phyloP scores from a whole-genome alignment of 2,113 vertebrate species.

The Gymnarchus niloticus region DNA sequence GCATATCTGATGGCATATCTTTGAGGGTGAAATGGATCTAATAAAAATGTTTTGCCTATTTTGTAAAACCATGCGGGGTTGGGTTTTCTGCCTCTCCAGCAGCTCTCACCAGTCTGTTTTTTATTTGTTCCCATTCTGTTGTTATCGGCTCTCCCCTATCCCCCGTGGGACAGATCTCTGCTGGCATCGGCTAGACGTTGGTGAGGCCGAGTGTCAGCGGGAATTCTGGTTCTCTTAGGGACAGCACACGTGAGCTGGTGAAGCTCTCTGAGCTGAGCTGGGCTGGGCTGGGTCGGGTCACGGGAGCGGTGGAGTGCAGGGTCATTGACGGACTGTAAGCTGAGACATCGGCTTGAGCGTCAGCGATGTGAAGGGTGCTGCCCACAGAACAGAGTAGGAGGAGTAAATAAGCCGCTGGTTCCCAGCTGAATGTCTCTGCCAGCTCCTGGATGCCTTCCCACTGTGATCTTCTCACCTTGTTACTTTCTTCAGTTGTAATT shows the following conservation, averaged over 20 bases:
- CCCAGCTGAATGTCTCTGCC: background rate
- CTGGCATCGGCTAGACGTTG: background rate
- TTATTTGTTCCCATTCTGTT: background rate
- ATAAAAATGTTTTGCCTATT: slow-evolving; percentile 2
- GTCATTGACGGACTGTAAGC: background rate
- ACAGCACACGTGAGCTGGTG: background rate
- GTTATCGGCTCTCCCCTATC: background rate
- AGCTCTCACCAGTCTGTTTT: background rate
- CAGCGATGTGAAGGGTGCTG: too few species aligned
- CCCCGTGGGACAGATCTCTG: background rate
- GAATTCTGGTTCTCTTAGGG: background rate
- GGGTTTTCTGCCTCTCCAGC: background rate
- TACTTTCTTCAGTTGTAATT: too few species aligned
- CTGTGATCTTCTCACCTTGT: background rate
- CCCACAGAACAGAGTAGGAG: too few species aligned
- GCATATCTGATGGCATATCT: slow-evolving; percentile 44
- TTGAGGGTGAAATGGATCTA: slow-evolving; percentile 46
- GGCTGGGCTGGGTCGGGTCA: background rate
- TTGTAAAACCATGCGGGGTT: background rate
- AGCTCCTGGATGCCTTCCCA: background rate
- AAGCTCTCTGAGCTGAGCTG: background rate
- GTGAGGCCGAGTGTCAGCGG: too few species aligned
- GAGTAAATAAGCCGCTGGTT: background rate
- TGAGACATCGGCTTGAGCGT: background rate
- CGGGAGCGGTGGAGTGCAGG: too few species aligned